Evolutionary conservation across 2,888 invertebrate genomes (phyloP).

Genomic region (Pedicia rivosa): DNA sequence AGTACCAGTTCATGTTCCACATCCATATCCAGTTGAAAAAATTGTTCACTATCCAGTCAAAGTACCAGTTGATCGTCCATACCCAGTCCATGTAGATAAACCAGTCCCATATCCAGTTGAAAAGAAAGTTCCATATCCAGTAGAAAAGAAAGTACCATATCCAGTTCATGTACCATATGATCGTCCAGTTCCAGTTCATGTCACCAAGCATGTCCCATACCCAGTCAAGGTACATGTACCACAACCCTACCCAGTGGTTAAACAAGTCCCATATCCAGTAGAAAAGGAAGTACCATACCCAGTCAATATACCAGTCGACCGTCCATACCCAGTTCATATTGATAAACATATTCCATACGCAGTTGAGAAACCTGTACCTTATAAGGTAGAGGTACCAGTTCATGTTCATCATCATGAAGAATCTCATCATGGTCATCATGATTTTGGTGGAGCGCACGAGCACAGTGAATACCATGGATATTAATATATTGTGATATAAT

Average conservation of each 20-base stretch:
- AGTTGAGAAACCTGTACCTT: constrained; percentile 47
- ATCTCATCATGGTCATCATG: too few relatives aligned
- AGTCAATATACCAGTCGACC: constrained; percentile 43
- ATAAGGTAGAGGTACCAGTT: constrained; percentile 36
- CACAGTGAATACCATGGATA: too few relatives aligned
- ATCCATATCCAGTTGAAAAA: constrained; percentile 56
- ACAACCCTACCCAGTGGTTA: constrained; percentile 39
- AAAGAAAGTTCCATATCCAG: constrained; percentile 56
- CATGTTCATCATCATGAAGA: constrained; percentile 14
- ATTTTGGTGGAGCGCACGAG: too few relatives aligned
- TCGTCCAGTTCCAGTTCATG: constrained; percentile 42
- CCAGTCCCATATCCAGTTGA: constrained; percentile 69
- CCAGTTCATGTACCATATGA: constrained; percentile 54
- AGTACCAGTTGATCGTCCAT: constrained; percentile 54
- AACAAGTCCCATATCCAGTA: constrained; percentile 46
- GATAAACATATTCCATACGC: constrained; percentile 43
- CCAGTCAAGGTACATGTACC: constrained; percentile 42
- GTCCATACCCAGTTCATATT: constrained; percentile 43
- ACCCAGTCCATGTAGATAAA: constrained; percentile 40
- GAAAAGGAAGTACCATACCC: constrained; percentile 48
- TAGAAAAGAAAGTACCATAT: constrained; percentile 43
- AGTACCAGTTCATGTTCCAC: constrained; percentile 59
- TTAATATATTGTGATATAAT: too few relatives aligned
- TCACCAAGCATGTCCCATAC: constrained; percentile 38
- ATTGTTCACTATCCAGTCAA: constrained; percentile 61